Percentiles rank a stretch among this genome's conserved stretches.
These are phyloP conservation scores for Drosophila pegasa DNA, from an alignment of 2,888 invertebrate species.

Conservation along the genomic window DNA sequence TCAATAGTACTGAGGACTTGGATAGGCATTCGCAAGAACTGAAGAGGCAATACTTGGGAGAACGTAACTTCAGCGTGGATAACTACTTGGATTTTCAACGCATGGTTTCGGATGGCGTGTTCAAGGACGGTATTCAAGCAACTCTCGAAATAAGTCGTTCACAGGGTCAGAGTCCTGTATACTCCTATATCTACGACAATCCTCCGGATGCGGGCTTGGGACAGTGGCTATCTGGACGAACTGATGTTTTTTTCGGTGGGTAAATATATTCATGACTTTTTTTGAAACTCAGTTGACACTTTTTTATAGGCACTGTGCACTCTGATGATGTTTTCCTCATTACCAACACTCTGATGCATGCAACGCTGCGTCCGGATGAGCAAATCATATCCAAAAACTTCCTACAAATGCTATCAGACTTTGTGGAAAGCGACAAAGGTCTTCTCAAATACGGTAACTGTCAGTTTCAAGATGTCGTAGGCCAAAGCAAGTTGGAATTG, in stretches of 20 bases:
- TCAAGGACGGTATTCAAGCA: conserved; percentile 87
- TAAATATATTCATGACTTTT: not conserved
- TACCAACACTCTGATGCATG: not conserved
- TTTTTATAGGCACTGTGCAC: not conserved
- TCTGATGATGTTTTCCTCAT: conserved; percentile 1
- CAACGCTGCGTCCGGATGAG: not conserved
- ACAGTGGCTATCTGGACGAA: conserved; percentile 86
- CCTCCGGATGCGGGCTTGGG: conserved; percentile 87
- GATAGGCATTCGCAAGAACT: conserved; percentile 16
- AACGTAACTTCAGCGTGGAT: conserved; percentile 79
- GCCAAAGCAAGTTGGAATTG: not conserved
- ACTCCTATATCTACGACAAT: conserved; percentile 86
- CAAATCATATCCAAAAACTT: conserved; percentile 7
- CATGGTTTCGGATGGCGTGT: conserved; percentile 89
- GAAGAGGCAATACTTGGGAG: conserved; percentile 22
- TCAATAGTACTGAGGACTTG: conserved; percentile 5
- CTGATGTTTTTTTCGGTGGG: conserved; percentile 86
- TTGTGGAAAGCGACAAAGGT: not conserved
- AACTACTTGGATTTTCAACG: conserved; percentile 83
- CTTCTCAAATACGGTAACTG: not conserved
- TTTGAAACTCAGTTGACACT: not conserved
- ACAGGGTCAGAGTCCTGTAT: conserved; percentile 87
- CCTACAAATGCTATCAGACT: not conserved
- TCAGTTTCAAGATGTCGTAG: not conserved
- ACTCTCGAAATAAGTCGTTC: conserved; percentile 87